A percentile compares a stretch with the other conserved stretches of the same genome.
Conservation (phyloP, 2,797 vertebrate species). For the Ceryle rudis region DNA sequence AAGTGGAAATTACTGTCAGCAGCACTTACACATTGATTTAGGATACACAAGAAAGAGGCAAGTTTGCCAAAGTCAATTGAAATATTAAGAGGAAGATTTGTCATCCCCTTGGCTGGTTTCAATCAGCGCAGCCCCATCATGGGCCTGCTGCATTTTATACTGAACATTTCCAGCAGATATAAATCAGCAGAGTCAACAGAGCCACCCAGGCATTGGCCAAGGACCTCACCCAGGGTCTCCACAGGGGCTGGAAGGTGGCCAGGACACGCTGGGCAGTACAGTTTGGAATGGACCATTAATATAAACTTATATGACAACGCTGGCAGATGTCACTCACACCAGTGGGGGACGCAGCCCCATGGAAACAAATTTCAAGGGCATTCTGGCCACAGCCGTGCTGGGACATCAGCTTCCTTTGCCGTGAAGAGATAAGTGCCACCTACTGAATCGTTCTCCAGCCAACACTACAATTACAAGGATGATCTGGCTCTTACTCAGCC, state of each 20-base stretch:
- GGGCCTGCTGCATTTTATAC: background rate
- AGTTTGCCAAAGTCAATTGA: constrained; percentile 57
- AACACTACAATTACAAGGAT: background rate
- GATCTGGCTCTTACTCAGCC: background rate
- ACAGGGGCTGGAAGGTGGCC: background rate
- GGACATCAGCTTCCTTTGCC: background rate
- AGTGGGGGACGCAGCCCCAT: background rate
- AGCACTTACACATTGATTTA: constrained; percentile 50
- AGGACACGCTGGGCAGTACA: background rate
- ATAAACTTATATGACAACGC: background rate
- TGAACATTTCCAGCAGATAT: background rate
- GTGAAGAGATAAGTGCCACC: background rate
- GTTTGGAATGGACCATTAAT: background rate
- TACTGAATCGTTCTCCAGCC: background rate
- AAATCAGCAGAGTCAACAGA: background rate
- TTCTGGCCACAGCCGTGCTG: rapidly evolving
- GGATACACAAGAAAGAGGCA: background rate
- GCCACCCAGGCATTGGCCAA: background rate
- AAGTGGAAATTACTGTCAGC: constrained; percentile 55
- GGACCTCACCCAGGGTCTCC: background rate
- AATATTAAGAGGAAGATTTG: constrained; percentile 49
- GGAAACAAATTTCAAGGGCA: background rate
- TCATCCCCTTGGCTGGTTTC: constrained; percentile 52
- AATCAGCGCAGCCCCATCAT: background rate
- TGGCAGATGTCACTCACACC: background rate